Evolutionary conservation across 2,888 invertebrate genomes (phyloP).

Genomic region (Trisateles emortualis): DNA sequence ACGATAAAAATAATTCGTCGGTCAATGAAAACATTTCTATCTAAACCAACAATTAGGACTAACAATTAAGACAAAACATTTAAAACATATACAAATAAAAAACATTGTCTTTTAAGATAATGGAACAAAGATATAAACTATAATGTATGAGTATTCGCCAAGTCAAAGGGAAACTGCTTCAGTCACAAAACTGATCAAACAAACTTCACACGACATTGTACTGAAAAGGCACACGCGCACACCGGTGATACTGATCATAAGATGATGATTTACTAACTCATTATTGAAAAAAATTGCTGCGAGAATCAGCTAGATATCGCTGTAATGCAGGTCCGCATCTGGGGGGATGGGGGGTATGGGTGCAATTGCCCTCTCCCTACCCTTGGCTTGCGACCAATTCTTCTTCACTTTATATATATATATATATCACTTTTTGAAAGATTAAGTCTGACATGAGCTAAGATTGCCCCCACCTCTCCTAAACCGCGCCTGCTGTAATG

Average conservation of each 20-base stretch:
- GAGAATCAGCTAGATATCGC: no score
- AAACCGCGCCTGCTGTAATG: no score
- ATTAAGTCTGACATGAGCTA: no score
- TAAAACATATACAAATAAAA: slow-evolving; percentile 22
- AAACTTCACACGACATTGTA: slow-evolving; percentile 7
- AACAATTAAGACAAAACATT: slow-evolving; percentile 2
- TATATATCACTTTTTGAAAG: no score
- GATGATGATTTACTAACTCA: neutral
- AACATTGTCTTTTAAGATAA: slow-evolving; percentile 44
- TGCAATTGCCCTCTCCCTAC: no score
- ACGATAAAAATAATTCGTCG: no score
- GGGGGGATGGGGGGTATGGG: no score
- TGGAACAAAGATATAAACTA: slow-evolving; percentile 37
- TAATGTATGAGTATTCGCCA: slow-evolving; percentile 18
- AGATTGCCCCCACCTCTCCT: no score
- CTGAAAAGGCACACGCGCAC: slow-evolving; percentile 21
- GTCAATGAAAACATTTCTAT: neutral
- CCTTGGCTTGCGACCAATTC: no score
- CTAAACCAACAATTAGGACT: neutral
- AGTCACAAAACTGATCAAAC: slow-evolving; percentile 4
- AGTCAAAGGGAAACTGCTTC: slow-evolving; percentile 1
- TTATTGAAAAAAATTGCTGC: no score
- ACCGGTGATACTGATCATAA: neutral
- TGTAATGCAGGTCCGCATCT: no score
- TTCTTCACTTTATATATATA: no score